phyloP scores from a whole-genome alignment of 2,888 invertebrate genomes.

The Oscheius onirici region DNA sequence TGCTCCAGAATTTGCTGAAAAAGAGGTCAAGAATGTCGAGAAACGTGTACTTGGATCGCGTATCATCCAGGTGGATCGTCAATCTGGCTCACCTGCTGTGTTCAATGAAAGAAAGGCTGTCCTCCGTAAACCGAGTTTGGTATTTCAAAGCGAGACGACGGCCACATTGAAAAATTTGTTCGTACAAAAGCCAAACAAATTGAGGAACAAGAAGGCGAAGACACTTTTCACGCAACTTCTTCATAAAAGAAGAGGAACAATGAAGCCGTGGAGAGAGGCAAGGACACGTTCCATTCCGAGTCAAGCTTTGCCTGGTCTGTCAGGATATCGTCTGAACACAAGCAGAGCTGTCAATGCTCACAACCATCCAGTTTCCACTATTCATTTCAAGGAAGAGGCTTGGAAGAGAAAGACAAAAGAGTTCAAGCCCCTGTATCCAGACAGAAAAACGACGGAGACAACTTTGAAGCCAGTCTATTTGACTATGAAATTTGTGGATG shows the following conservation, averaged over 20 bases:
- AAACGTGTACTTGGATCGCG: neutral
- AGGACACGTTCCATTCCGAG: neutral
- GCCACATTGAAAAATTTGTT: no score
- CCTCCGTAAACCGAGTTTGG: no score
- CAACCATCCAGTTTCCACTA: neutral
- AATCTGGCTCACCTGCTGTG: no score
- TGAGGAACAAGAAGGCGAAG: neutral
- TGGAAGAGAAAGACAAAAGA: neutral
- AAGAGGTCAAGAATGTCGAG: neutral
- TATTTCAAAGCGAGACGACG: no score
- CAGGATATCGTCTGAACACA: neutral
- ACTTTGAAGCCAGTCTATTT: constrained; percentile 13
- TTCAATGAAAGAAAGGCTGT: no score
- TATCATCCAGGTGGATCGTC: no score
- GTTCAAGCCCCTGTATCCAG: neutral
- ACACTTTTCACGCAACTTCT: constrained; percentile 6
- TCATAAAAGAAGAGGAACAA: constrained; percentile 3
- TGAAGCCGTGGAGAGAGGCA: constrained; percentile 22
- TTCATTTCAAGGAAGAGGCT: neutral
- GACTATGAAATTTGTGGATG: constrained; percentile 10
- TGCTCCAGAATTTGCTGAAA: neutral
- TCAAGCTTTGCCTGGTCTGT: neutral
- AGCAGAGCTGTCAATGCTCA: neutral
- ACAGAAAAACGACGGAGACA: constrained; percentile 8
- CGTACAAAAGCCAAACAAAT: no score